Base-by-base conservation (phyloP, 2,113 vertebrate species). In the Microtus ochrogaster region DNA sequence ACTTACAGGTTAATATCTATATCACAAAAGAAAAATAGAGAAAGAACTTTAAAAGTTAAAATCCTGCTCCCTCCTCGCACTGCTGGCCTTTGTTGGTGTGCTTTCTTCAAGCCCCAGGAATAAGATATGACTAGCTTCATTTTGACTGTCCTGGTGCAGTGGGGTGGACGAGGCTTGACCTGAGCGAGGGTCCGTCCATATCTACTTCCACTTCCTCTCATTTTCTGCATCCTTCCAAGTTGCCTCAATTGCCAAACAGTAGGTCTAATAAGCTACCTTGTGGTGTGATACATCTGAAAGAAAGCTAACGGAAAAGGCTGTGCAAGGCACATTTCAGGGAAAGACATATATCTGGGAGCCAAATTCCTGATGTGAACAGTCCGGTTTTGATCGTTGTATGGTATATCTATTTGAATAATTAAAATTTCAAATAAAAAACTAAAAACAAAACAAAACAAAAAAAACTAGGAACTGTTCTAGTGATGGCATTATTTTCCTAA, bases 211-310 rank as follows among this genome's bases (percentile, higher is more conserved):
- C 52, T 84, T 90, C 65, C 22, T 93, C 13, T 44, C 12, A 78
- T 81, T 95, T 89, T 74, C 79, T 84, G 16, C 66, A 44, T 14
- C 66, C 33, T 92, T 70, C 21, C 33, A 94, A n/a, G 73, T 63
- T 82, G 5, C 28, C 26, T 91, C 89, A 74, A 16, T 92, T 68
- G 55, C 41, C 33, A 94, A 83, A 11, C 55, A 58, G 26, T 63
- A 83, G 17, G 52, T 70, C 12, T 79, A 61, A 74, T 65, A 78
- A 88, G 58, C 61, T 70, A 21, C 44, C 92, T 4, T 83, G 39
- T 61, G 44, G 2, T 16, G 7, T 49, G 36, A 33, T 89, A 47
- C 26, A 58, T 89, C 83, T 63, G n/a, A 89, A 7, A 33, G 3
- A 88, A 93, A 79, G 28, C 68, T 83, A 81, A 89, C 36, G 14